A percentile compares a stretch with the other conserved stretches of the same genome.
These are phyloP conservation scores for Micronycteris hirsuta DNA, from an alignment of 2,113 vertebrate species.

Conservation along the genomic window DNA sequence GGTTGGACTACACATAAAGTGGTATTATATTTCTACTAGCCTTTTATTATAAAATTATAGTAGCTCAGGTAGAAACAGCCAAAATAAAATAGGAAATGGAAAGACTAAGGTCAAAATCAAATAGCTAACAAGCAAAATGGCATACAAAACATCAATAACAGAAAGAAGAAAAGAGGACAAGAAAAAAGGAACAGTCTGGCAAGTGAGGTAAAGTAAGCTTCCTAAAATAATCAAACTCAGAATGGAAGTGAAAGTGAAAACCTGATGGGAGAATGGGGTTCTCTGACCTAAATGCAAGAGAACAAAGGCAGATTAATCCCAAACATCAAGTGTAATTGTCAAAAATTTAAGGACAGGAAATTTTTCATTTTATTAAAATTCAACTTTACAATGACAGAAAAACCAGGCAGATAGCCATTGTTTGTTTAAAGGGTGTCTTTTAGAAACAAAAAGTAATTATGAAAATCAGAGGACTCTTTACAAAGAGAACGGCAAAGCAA, in stretches of 20 bases:
- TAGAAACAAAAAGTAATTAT: conserved; percentile 22
- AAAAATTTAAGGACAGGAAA: conserved; percentile 11
- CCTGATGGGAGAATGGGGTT: too few species aligned
- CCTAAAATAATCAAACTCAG: neutral
- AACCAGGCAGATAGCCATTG: neutral
- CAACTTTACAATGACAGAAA: neutral
- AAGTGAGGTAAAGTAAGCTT: neutral
- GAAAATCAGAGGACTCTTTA: conserved; percentile 14
- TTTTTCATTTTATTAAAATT: neutral
- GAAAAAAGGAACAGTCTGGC: neutral
- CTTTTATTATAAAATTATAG: neutral
- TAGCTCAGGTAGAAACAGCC: neutral
- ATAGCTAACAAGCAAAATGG: neutral
- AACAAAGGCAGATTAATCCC: neutral
- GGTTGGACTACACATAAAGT: neutral
- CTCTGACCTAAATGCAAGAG: neutral
- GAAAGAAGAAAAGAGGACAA: neutral
- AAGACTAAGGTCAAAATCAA: neutral
- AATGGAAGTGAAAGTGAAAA: neutral
- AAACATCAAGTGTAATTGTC: neutral
- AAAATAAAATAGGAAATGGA: conserved; percentile 25
- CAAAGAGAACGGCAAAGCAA: neutral
- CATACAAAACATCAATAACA: neutral
- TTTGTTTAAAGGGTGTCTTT: neutral
- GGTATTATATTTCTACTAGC: neutral